Evolutionary conservation across 92 coral and sea anemone genomes (phyloP), one percentile per base, ranked within the genome.

Genomic region (Porites divaricata): DNA sequence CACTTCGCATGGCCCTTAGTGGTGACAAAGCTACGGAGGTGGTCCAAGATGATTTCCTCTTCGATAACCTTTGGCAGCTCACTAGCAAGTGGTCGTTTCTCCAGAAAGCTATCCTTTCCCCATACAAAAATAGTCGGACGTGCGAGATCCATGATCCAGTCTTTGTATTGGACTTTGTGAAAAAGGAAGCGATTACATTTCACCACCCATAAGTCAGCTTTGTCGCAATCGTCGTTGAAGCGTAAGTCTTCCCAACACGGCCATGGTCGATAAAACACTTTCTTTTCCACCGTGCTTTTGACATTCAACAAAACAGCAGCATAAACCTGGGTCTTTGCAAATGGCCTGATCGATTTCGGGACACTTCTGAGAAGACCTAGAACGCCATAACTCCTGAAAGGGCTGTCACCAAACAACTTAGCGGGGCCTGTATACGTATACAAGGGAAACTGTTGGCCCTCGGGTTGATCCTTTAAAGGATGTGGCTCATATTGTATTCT

Each of bases 161-260:
- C 88, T 9, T 64, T 83, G 85, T 88, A 83, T 59, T 82, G 91
- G 2, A 83, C 82, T 78, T 88, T 88, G 68, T 64, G 52, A 45
- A 67, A 79, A 25, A 3, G 78, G 26, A 54, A 88, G 50, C 91
- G 88, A 65, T 88, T 88, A 70, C 85, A 88, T 59, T 77, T 88
- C 2, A 83, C 84, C 13, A 88, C 91, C 88, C 88, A 88, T 19
- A 88, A 73, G 50, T 88, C 84, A 26, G 75, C 88, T 70, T 82
- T 76, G 74, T 88, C 91, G 76, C 91, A 88, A 61, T 88, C 91
- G 57, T 88, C 91, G 53, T 83, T 88, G 85, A 88, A 88, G 54
- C 91, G 91, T 49, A 88, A 74, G 76, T 88, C 91, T 52, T 88
- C 91, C 91, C 91, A 88, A 83, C 78, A 83, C 15, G 88, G 91